These are phyloP conservation scores for Aricia agestis DNA, from an alignment of 1,140 invertebrate genomes.

Conservation along the genomic window DNA sequence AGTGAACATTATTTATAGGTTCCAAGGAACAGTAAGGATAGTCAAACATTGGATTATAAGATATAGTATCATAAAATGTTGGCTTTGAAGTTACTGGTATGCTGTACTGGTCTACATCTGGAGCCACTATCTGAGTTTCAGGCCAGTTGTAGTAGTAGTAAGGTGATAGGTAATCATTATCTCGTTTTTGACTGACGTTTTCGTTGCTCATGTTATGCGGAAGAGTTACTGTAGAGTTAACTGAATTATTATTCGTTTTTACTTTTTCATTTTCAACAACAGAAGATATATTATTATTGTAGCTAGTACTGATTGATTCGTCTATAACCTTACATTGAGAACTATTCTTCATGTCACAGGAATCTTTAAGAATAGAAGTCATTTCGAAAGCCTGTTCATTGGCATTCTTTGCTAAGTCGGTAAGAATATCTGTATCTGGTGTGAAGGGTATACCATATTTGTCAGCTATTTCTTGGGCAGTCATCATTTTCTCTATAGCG, in stretches of 20 bases:
- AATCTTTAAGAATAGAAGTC: conserved; percentile 50
- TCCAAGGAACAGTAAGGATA: conserved; percentile 50
- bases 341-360: conserved; percentile 41
- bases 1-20: conserved; percentile 32
- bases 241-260: conserved; percentile 9
- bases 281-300: not conserved
- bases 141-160: conserved; percentile 39
- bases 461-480: conserved; percentile 67
- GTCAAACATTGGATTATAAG: conserved; percentile 40
- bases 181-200: not conserved
- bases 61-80: conserved; percentile 48
- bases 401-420: conserved; percentile 52
- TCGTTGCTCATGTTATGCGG: not conserved
- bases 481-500: conserved; percentile 70
- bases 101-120: conserved; percentile 31
- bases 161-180: conserved; percentile 5
- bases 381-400: conserved; percentile 59
- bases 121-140: conserved; percentile 46
- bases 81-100: conserved; percentile 42
- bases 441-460: conserved; percentile 61
- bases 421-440: conserved; percentile 58
- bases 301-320: not conserved
- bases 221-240: conserved; percentile 9
- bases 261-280: conserved; percentile 29
- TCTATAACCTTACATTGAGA: conserved; percentile 13